These are phyloP conservation scores for Hydrophis major DNA, from an alignment of 2,797 vertebrate genomes.

Conservation along the genomic window DNA sequence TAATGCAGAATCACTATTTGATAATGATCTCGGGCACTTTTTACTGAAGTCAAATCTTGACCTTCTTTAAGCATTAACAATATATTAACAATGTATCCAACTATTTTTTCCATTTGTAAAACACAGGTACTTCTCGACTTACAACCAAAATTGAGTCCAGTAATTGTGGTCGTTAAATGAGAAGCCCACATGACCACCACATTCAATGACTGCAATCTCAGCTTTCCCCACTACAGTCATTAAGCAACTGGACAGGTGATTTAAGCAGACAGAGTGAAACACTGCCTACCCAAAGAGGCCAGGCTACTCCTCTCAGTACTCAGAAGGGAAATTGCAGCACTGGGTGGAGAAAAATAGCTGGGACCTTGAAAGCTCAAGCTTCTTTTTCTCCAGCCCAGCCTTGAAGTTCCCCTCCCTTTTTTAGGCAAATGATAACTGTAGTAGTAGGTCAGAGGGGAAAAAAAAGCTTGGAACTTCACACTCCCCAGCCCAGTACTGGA, in stretches of 20 bases:
- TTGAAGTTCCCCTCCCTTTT: not conserved
- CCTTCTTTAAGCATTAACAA: not conserved
- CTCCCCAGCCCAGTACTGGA: not conserved
- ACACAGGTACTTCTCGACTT: not conserved
- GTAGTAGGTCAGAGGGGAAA: not conserved
- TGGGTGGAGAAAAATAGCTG: not conserved
- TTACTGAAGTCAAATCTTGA: not conserved
- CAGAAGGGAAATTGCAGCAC: not conserved
- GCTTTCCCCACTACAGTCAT: not conserved
- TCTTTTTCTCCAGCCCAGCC: not conserved
- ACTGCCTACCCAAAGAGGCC: not conserved
- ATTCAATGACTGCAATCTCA: not conserved
- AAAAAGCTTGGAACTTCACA: not conserved
- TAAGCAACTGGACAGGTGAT: not conserved
- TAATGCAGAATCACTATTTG: not conserved
- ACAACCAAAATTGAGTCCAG: not conserved
- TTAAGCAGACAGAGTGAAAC: not conserved
- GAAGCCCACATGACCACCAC: not conserved
- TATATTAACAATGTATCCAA: not conserved
- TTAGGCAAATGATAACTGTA: not conserved
- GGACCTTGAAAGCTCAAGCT: not conserved
- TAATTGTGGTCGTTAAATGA: not conserved
- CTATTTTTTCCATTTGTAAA: not conserved
- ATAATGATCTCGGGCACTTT: not conserved
- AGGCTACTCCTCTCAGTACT: not conserved